phyloP scores from a whole-genome alignment of 2,888 invertebrate species.

The Pterostichus niger region DNA sequence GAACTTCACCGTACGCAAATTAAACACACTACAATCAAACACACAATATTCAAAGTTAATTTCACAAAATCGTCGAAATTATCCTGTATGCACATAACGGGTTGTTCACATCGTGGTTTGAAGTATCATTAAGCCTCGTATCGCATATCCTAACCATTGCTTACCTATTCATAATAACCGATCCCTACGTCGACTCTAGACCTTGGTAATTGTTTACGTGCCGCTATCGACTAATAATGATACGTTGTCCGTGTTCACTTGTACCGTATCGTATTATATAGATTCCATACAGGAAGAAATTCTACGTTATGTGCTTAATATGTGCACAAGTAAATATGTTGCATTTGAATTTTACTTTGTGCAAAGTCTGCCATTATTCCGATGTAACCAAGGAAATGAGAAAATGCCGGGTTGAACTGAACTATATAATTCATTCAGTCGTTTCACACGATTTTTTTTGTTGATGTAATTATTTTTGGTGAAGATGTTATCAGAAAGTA shows the following conservation, averaged over 20 bases:
- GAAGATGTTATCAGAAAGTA: constrained; percentile 21
- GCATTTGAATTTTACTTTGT: too few species aligned
- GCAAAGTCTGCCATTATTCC: too few species aligned
- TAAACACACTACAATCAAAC: constrained; percentile 16
- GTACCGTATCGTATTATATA: constrained; percentile 5
- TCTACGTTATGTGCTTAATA: neutral
- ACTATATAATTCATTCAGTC: neutral
- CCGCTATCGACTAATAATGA: constrained; percentile 20
- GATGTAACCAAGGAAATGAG: neutral
- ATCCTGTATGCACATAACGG: constrained; percentile 38
- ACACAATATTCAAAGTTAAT: constrained; percentile 16
- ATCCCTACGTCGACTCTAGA: constrained; percentile 29
- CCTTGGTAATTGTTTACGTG: constrained; percentile 55
- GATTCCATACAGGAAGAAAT: constrained; percentile 34
- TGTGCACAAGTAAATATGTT: too few species aligned
- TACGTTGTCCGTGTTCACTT: constrained; percentile 8
- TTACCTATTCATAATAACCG: constrained; percentile 41
- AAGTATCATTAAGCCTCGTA: constrained; percentile 39
- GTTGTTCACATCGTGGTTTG: constrained; percentile 2
- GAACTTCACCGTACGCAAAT: constrained; percentile 23
- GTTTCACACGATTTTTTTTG: constrained; percentile 8
- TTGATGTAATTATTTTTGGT: constrained; percentile 30
- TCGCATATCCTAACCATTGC: constrained; percentile 38
- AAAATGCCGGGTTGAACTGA: neutral
- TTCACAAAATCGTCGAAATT: constrained; percentile 36